Evolutionary conservation across 1,140 invertebrate genomes (phyloP).

Genomic region (Anastrepha obliqua): DNA sequence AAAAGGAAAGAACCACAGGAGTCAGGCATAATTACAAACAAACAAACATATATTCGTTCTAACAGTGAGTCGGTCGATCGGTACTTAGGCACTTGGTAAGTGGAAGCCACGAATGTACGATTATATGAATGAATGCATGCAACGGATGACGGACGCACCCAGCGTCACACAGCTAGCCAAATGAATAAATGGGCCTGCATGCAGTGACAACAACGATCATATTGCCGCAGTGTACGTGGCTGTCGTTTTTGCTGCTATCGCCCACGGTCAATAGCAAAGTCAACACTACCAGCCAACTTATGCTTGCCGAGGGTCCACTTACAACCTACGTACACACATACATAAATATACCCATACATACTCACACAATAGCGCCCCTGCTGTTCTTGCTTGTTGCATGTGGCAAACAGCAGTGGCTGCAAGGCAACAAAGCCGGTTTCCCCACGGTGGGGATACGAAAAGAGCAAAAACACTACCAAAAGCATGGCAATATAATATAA

Average conservation of each 20-base stretch:
- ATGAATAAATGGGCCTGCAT: not conserved
- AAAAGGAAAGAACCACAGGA: conserved; percentile 7
- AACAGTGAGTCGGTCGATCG: no score
- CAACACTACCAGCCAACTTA: not conserved
- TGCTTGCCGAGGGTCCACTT: not conserved
- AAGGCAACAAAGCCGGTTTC: conserved; percentile 55
- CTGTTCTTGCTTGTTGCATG: conserved; percentile 39
- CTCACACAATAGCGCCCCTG: conserved; percentile 39
- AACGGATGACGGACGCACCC: conserved; percentile 1
- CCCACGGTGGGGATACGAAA: conserved; percentile 12
- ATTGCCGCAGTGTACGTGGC: not conserved
- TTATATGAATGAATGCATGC: not conserved
- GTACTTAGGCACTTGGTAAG: not conserved
- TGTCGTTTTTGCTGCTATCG: conserved; percentile 56
- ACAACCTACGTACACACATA: conserved; percentile 8
- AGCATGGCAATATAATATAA: not conserved
- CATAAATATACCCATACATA: not conserved
- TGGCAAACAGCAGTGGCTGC: not conserved
- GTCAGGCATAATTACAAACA: not conserved
- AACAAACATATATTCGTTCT: not conserved
- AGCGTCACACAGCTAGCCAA: not conserved
- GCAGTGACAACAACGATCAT: conserved; percentile 46
- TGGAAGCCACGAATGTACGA: not conserved
- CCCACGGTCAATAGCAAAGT: conserved; percentile 65
- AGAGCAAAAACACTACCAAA: not conserved